Conservation (phyloP, 23 tunicate species). For the Ciona savignyi region DNA sequence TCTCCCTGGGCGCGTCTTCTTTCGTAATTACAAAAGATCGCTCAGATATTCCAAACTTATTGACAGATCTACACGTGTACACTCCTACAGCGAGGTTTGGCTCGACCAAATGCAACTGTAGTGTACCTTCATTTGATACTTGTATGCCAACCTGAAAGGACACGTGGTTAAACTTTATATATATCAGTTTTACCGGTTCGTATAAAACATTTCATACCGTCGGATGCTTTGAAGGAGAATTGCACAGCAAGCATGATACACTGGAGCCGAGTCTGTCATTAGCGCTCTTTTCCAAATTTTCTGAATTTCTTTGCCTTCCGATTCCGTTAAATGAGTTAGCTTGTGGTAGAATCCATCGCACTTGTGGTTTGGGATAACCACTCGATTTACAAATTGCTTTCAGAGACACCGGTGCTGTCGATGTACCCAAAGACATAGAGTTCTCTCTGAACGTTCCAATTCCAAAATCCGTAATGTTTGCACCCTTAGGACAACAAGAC, state of each 20-base stretch:
- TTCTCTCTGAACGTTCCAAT: neutral
- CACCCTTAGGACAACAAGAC: too few species aligned
- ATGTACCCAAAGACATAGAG: neutral
- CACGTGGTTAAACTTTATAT: too few species aligned
- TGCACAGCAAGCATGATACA: neutral
- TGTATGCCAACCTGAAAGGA: neutral
- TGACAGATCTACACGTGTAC: slow-evolving; percentile 22
- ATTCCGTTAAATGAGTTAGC: neutral
- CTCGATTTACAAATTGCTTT: slow-evolving; percentile 1
- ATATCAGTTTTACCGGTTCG: too few species aligned
- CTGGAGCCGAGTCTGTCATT: neutral
- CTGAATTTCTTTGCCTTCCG: neutral
- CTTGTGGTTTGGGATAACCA: slow-evolving; percentile 17
- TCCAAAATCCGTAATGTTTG: slow-evolving; percentile 20
- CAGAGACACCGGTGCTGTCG: neutral
- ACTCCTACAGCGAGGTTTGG: slow-evolving; percentile 5
- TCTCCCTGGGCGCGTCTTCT: neutral
- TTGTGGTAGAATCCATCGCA: slow-evolving; percentile 7
- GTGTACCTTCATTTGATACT: neutral
- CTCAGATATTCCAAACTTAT: slow-evolving; percentile 6
- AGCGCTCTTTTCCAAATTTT: neutral
- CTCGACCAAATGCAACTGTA: neutral
- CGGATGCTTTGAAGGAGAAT: neutral
- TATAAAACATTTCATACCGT: too few species aligned
- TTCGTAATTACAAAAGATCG: slow-evolving; percentile 2